A percentile compares a stretch with the other conserved stretches of the same genome.
Evolutionary conservation across 1,140 invertebrate species (phyloP).

Genomic region (Adoxophyes honmai): DNA sequence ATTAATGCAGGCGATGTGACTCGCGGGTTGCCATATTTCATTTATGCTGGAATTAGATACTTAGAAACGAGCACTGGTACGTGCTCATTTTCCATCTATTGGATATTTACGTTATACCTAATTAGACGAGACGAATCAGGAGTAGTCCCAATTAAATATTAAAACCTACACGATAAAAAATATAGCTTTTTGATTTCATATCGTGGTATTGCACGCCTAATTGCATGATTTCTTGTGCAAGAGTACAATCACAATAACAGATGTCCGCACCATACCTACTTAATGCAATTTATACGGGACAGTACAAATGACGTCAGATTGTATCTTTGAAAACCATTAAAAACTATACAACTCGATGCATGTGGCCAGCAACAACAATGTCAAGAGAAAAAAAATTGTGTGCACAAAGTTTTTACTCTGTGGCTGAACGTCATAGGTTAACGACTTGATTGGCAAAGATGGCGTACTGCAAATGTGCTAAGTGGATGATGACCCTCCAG

Average conservation of each 20-base stretch:
- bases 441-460: constrained; percentile 63
- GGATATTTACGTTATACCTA: too few species aligned
- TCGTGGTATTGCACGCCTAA: constrained; percentile 35
- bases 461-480: constrained; percentile 57
- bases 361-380: too few species aligned
- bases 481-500: constrained; percentile 58
- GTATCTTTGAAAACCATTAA: not conserved
- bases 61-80: constrained; percentile 15
- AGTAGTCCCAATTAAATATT: too few species aligned
- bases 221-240: constrained; percentile 44
- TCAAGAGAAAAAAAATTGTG: too few species aligned
- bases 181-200: constrained; percentile 21
- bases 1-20: constrained; percentile 10
- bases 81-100: too few species aligned
- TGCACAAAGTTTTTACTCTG: too few species aligned
- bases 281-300: constrained; percentile 33
- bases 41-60: not conserved
- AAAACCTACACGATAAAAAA: too few species aligned
- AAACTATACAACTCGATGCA: too few species aligned
- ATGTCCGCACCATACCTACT: constrained; percentile 39
- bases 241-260: constrained; percentile 44
- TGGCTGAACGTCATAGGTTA: constrained; percentile 44
- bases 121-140: too few species aligned
- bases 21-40: not conserved
- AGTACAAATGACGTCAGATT: constrained; percentile 31